Conservation (phyloP, 1,140 invertebrate genomes). For the Gonatopus flavifemur region DNA sequence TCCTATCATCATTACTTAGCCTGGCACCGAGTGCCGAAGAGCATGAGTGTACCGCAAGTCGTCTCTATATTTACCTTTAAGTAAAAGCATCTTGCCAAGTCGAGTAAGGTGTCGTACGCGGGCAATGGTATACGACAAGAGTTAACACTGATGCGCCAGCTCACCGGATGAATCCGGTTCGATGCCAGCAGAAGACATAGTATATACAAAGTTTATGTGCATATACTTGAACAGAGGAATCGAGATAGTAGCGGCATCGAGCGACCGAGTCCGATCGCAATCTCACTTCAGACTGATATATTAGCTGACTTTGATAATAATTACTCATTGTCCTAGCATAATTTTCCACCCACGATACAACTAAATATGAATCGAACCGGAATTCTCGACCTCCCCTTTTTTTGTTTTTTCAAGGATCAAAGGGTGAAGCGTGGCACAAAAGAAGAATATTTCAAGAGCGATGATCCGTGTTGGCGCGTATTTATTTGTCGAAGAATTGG, state of each 20-base stretch:
- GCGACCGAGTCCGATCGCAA: constrained; percentile 3
- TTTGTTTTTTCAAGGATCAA: too few species aligned
- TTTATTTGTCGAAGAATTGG: constrained; percentile 1
- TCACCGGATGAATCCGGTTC: constrained; percentile 44
- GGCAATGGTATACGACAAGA: too few species aligned
- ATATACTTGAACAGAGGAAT: constrained; percentile 1
- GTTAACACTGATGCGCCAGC: too few species aligned
- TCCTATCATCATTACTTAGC: constrained; percentile 12
- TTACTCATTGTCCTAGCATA: too few species aligned
- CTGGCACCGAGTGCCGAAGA: constrained; percentile 32
- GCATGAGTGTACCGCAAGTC: constrained; percentile 32
- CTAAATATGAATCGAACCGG: too few species aligned
- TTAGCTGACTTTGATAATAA: too few species aligned
- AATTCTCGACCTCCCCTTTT: too few species aligned
- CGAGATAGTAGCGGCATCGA: background rate
- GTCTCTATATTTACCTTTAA: constrained; percentile 42
- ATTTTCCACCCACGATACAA: too few species aligned
- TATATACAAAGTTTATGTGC: constrained; percentile 35
- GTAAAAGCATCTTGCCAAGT: constrained; percentile 43
- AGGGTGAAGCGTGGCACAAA: too few species aligned
- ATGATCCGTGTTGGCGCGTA: background rate
- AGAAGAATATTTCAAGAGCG: constrained; percentile 17
- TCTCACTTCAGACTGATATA: too few species aligned
- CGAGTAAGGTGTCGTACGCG: constrained; percentile 43
- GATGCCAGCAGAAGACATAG: constrained; percentile 29